phyloP scores from a whole-genome alignment of 2,888 invertebrate species.

The Nezara viridula region DNA sequence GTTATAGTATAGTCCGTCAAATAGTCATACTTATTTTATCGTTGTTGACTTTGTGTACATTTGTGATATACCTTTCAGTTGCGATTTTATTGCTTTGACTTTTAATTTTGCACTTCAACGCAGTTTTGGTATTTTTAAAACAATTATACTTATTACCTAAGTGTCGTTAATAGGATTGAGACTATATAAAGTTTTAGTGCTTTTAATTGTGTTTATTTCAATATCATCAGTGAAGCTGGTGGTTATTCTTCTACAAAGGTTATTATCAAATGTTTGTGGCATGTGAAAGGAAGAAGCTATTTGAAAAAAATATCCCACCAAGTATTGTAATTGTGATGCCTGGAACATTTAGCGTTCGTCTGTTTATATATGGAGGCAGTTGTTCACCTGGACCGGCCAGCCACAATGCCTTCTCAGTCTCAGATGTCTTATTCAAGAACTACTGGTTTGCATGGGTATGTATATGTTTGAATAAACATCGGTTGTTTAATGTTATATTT shows the following conservation, averaged over 20 bases:
- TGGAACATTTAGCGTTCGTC: constrained; percentile 59
- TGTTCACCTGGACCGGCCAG: constrained; percentile 66
- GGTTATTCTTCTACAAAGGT: background rate
- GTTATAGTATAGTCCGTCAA: background rate
- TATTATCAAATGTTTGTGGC: constrained; percentile 53
- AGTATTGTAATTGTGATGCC: constrained; percentile 60
- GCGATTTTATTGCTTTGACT: background rate
- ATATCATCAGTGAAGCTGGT: constrained; percentile 10
- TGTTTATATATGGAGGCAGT: constrained; percentile 65
- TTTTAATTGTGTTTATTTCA: background rate
- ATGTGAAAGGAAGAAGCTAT: constrained; percentile 52
- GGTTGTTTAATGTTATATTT: background rate
- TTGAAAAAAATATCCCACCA: constrained; percentile 23
- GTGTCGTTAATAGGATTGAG: background rate
- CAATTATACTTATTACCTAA: background rate
- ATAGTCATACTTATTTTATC: background rate
- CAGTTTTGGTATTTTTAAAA: background rate
- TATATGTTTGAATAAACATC: background rate
- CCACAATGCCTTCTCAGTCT: constrained; percentile 67
- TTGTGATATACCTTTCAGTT: background rate
- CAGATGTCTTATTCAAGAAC: constrained; percentile 67
- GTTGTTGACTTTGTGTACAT: background rate
- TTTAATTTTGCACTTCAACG: background rate
- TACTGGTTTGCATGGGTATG: constrained; percentile 67
- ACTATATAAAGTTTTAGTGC: background rate